These are phyloP conservation scores for Montipora capitata DNA, from an alignment of 92 coral and sea anemone genomes.

Conservation along the genomic window DNA sequence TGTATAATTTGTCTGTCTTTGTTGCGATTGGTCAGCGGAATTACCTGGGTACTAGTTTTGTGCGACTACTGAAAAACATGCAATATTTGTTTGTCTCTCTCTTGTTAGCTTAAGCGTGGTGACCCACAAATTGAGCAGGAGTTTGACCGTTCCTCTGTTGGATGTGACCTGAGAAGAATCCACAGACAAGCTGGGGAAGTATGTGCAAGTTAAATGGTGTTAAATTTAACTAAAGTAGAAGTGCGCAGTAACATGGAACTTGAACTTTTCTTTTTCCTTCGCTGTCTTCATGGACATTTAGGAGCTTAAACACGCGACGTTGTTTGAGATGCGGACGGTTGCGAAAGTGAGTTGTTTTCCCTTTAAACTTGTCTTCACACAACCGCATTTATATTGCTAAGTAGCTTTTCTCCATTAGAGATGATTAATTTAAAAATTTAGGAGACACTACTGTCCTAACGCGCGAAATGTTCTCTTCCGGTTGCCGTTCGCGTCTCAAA, in stretches of 20 bases:
- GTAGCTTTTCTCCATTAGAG: no score
- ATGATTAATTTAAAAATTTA: no score
- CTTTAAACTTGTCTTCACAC: no score
- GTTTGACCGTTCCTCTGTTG: constrained; percentile 92
- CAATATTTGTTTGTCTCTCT: not conserved
- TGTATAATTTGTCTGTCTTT: not conserved
- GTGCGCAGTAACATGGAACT: not conserved
- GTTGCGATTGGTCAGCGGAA: not conserved
- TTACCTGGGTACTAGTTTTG: no score
- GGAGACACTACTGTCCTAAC: no score
- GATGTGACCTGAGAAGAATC: constrained; percentile 85
- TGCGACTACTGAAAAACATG: not conserved
- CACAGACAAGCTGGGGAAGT: constrained; percentile 95
- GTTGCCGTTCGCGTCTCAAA: no score
- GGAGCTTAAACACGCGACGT: no score
- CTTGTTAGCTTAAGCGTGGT: constrained; percentile 85
- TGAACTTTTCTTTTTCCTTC: no score
- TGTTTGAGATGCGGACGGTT: no score
- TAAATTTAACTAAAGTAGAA: not conserved
- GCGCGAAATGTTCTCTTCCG: no score
- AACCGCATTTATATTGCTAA: no score
- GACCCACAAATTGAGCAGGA: constrained; percentile 89
- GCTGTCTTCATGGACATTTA: not conserved
- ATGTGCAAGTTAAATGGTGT: not conserved
- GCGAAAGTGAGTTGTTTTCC: no score